These are phyloP conservation scores for Potorous gilbertii DNA, from an alignment of 2,797 vertebrate genomes.

Conservation along the genomic window DNA sequence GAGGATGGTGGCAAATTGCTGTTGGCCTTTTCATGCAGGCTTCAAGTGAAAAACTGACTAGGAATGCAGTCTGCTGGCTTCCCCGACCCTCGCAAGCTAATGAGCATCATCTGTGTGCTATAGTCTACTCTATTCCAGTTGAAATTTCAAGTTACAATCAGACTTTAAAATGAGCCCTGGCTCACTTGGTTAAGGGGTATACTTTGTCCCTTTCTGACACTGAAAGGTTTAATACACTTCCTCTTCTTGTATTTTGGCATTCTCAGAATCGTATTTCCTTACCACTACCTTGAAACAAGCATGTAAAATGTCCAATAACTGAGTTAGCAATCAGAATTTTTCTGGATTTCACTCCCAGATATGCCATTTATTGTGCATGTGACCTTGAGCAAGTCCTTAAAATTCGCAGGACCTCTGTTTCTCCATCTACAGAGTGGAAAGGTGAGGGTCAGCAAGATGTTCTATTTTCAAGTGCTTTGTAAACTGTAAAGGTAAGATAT, in stretches of 20 bases:
- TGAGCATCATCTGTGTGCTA: not conserved
- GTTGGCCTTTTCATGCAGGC: slow-evolving; percentile 63
- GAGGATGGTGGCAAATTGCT: slow-evolving; percentile 61
- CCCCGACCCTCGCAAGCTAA: slow-evolving; percentile 52
- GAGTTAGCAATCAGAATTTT: not conserved
- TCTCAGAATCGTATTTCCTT: slow-evolving; percentile 25
- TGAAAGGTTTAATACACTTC: slow-evolving; percentile 71
- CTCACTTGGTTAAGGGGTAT: slow-evolving; percentile 37
- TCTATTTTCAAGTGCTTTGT: not conserved
- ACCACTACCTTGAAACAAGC: not conserved
- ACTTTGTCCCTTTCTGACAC: slow-evolving; percentile 67
- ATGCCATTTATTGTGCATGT: not conserved
- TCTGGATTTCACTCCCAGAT: not conserved
- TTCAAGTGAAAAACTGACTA: slow-evolving; percentile 63
- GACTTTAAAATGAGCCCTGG: slow-evolving; percentile 73
- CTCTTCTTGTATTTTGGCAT: slow-evolving; percentile 71
- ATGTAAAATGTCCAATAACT: not conserved
- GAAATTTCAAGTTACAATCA: slow-evolving; percentile 64
- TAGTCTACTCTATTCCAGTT: slow-evolving; percentile 11
- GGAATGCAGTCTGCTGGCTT: slow-evolving; percentile 65
- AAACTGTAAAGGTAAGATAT: not conserved
- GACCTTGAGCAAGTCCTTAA: not conserved
- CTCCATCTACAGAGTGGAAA: not conserved
- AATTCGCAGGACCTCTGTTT: not conserved
- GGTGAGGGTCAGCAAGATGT: not conserved